Base-by-base conservation (phyloP, 23 tunicate genomes). In the Botrylloides violaceus region DNA sequence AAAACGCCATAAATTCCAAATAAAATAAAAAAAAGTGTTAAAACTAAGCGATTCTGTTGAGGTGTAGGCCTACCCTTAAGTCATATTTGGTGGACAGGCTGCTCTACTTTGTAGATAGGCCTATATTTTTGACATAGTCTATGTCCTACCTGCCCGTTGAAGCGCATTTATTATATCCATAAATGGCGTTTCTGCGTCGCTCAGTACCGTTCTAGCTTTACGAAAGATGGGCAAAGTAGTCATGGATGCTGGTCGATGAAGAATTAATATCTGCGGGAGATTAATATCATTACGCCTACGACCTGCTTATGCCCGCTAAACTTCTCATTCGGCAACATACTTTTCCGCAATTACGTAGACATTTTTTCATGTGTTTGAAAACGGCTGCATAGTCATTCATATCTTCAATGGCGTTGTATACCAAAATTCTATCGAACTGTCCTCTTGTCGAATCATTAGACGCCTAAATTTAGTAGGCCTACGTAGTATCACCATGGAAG, bases 221-320 rank as follows among this genome's bases (percentile, higher is more conserved):
- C 65, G 43, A 39, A 82, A 88, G 48, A 76, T 77, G 7, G 96
- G 96, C n/a, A 88, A 32, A 2, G 96, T 88, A 77, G 80, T 88
- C 2, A 81, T 35, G 20, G 56, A 32, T 0, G 88, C 83, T 0
- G 96, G 83, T 2, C 96, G 83, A 49, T 88, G 96, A 0, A 88
- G 74, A 29, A 88, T 78, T 22, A 88, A 76, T 50, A 88, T 66
- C 96, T 87, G 59, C 19, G 19, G 2, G 24, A 56, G 18, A 23
- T 25, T n/a, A n/a, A n/a, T n/a, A n/a, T n/a, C n/a, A n/a, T n/a
- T n/a, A n/a, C n/a, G n/a, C n/a, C n/a, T n/a, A n/a, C n/a, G n/a
- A n/a, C n/a, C n/a, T n/a, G n/a, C n/a, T n/a, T n/a, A n/a, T n/a
- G n/a, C n/a, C n/a, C n/a, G n/a, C n/a, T n/a, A n/a, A n/a, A n/a